Evolutionary conservation across 2,113 vertebrate genomes (phyloP), one percentile per base, ranked within the genome.

Genomic region (Archocentrus centrarchus): DNA sequence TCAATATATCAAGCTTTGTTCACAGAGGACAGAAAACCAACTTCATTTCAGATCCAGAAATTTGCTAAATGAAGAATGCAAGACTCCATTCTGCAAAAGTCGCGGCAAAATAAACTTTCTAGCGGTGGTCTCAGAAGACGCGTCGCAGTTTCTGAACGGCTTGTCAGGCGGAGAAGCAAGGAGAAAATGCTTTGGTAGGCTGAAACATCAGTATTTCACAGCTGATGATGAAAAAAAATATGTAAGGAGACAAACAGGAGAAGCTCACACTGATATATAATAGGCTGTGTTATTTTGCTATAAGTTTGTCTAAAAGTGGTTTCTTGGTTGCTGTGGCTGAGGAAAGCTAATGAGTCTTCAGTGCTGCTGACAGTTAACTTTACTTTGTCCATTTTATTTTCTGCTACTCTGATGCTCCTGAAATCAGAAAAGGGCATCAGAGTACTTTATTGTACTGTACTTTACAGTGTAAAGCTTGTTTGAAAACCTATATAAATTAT

Each of bases 271-370:
- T 2, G 24, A 68, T 47, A 27, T 0, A 68, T 47, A 18, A 27
- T n/a, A 47, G 11, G 22, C 41, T 39, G 37, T 32, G 58, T 44
- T 58, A 50, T 75, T 79, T 63, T 41, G 9, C 37, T 59, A 17
- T 57, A 79, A 32, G 14, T 27, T 10, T 15, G 17, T 53, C 2
- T 39, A 5, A 84, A 84, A 75, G 3, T 60, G 35, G 13, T 37
- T 59, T 59, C 60, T 47, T 78, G 61, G 79, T 79, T 70, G 47
- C 58, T 14, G 11, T 60, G 57, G 41, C 75, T 30, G 39, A 59
- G 15, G 39, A 61, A 20, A n/a, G 27, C 30, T 30, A 61, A 60
- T 44, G 70, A 58, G 75, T 44, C 41, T 30, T 68, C 41, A 68
- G 41, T 2, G 41, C 9, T 10, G 3, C 22, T 68, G 64, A 68